These are phyloP conservation scores for Poecilia latipinna DNA, from an alignment of 2,113 vertebrate genomes.

Conservation along the genomic window DNA sequence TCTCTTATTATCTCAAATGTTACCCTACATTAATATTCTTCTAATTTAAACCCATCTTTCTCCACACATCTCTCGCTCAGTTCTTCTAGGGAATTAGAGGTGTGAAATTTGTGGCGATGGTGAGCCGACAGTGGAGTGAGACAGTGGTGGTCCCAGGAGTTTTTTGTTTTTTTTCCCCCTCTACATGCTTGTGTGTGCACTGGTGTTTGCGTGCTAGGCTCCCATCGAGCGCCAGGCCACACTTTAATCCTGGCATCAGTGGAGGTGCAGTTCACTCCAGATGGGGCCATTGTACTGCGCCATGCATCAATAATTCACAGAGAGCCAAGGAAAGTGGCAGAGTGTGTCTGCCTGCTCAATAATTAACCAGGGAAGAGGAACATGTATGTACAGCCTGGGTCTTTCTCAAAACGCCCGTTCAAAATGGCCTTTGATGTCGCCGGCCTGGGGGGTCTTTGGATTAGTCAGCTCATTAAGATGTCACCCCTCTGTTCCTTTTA, in stretches of 20 bases:
- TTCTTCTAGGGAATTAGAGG: constrained; percentile 34
- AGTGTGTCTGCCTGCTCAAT: constrained; percentile 80
- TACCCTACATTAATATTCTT: constrained; percentile 8
- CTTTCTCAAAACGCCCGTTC: constrained; percentile 71
- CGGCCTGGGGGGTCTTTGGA: constrained; percentile 63
- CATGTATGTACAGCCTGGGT: constrained; percentile 73
- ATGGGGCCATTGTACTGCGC: constrained; percentile 79
- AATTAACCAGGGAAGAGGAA: constrained; percentile 76
- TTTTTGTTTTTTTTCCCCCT: neutral
- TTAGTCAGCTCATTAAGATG: constrained; percentile 78
- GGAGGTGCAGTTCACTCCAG: constrained; percentile 69
- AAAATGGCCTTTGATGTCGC: constrained; percentile 74
- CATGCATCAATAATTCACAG: constrained; percentile 81
- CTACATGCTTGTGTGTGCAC: neutral
- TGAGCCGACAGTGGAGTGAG: constrained; percentile 16
- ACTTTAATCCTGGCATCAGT: constrained; percentile 71
- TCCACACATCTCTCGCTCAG: constrained; percentile 8
- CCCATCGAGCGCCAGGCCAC: constrained; percentile 56
- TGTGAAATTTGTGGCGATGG: constrained; percentile 44
- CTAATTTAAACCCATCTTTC: constrained; percentile 30
- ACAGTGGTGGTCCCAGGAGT: constrained; percentile 4
- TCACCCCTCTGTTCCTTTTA: constrained; percentile 72
- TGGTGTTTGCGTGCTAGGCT: constrained; percentile 27
- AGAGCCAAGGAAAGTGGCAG: constrained; percentile 74
- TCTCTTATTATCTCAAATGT: neutral